Evolutionary conservation across 2,888 invertebrate species (phyloP), one percentile per base, ranked within the genome.

Genomic region (Hydraecia micacea): DNA sequence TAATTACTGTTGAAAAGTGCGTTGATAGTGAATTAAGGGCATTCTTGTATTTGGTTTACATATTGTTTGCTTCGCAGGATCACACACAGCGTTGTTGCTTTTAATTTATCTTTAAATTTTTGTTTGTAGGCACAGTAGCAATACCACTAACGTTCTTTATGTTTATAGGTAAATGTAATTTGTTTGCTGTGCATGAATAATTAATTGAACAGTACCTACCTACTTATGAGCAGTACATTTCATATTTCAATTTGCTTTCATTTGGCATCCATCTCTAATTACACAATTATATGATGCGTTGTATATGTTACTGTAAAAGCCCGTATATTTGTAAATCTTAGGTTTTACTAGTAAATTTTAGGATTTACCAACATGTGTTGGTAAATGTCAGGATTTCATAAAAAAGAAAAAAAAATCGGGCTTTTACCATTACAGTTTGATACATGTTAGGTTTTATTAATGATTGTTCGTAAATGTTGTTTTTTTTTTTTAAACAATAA

Each of bases 1-100:
- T 93, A 93, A 93, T 93, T 91, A 89, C 89, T 80, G 86, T 86
- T 80, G 82, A 81, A 87, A 86, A 82, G 72, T 74, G 70, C 68
- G 80, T 82, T 84, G 89, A 90, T 90, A 91, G 73, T 85, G 77
- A 86, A 88, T 87, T 86, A 90, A 90, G 89, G 91, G 84, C 91
- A 87, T 74, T 80, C 72, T 72, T 79, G 79, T 86, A 85, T 88
- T 80, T 86, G 81, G 80, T 86, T 86, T 86, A 75, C 72, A 46
- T 79, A 66, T 80, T 81, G 72, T 75, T 60, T 81, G 39, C 39
- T 63, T 70, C 74, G 18, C 25, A 36, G 52, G 2, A 76, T 32
- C n/a, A 25, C 75, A 76, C 69, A 72, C 52, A 72, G 15, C 36
- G 52, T 67, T 71, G 52, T 75, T 63, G 7, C 21, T 32, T 25